Evolutionary conservation across 2,797 vertebrate genomes (phyloP).

Genomic region (Enteromius unitaeniatus): DNA sequence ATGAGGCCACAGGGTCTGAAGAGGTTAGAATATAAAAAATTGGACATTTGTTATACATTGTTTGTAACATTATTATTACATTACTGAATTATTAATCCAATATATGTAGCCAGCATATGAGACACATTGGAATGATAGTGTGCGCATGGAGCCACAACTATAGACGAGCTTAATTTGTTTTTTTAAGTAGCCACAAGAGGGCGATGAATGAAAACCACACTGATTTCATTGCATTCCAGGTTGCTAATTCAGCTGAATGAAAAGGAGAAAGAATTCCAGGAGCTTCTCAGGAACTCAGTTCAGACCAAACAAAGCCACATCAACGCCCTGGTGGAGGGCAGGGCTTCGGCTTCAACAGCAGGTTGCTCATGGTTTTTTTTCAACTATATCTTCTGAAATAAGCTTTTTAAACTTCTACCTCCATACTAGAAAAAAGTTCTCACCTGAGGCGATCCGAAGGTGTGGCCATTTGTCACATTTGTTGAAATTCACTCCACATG

Average conservation of each 20-base stretch:
- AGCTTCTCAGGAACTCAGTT: slow-evolving; percentile 74
- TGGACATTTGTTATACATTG: background rate
- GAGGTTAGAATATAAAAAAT: background rate
- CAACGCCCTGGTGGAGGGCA: slow-evolving; percentile 52
- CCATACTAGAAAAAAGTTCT: background rate
- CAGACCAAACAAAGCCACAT: slow-evolving; percentile 66
- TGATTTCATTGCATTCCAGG: slow-evolving; percentile 70
- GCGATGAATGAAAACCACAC: slow-evolving; percentile 9
- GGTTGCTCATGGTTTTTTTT: slow-evolving; percentile 61
- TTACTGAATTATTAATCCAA: background rate
- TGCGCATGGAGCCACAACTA: background rate
- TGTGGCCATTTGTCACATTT: slow-evolving; percentile 7
- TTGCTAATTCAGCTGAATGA: slow-evolving; percentile 81
- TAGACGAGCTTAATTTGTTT: background rate
- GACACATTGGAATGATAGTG: no score
- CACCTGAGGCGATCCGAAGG: background rate
- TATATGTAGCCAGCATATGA: no score
- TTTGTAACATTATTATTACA: background rate
- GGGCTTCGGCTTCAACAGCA: background rate
- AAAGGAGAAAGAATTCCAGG: slow-evolving; percentile 85
- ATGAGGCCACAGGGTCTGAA: no score
- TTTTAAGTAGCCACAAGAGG: slow-evolving; percentile 9
- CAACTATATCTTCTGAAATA: background rate
- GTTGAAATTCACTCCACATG: slow-evolving; percentile 42
- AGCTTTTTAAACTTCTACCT: background rate